These are phyloP conservation scores for Brachionus rotundiformis DNA, from an alignment of 1,140 invertebrate species.

Conservation along the genomic window DNA sequence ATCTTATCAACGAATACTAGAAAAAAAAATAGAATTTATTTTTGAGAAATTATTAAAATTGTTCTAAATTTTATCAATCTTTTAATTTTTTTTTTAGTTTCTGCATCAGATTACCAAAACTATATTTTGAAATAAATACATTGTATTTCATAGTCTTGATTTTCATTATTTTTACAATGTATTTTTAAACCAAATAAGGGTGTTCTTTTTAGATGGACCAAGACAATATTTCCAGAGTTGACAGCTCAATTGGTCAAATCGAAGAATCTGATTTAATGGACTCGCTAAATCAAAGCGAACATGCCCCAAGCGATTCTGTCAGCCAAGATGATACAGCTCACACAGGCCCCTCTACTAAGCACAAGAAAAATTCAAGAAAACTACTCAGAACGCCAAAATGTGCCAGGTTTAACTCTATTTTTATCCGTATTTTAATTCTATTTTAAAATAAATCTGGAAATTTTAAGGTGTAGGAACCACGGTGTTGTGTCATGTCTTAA, in stretches of 20 bases:
- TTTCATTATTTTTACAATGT: not conserved
- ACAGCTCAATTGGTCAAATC: not conserved
- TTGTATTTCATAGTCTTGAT: not conserved
- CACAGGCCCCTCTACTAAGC: not conserved
- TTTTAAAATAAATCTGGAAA: not conserved
- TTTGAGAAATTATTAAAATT: slow-evolving; percentile 39
- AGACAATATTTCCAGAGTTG: not conserved
- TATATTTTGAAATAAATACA: slow-evolving; percentile 6
- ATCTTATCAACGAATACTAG: not conserved
- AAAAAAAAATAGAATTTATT: not conserved
- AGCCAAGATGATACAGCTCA: not conserved
- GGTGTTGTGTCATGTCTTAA: slow-evolving; percentile 81
- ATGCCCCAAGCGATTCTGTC: not conserved
- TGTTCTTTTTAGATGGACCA: slow-evolving; percentile 5
- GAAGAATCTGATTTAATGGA: not conserved
- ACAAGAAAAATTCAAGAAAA: slow-evolving; percentile 26
- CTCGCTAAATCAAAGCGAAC: not conserved
- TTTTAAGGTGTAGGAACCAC: slow-evolving; percentile 81
- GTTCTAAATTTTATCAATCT: slow-evolving; percentile 43
- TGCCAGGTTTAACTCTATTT: slow-evolving; percentile 69
- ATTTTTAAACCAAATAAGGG: not conserved
- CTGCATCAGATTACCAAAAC: slow-evolving; percentile 25
- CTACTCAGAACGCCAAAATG: slow-evolving; percentile 82
- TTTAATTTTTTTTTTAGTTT: slow-evolving; percentile 37
- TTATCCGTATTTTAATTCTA: no score